Evolutionary conservation across 2,888 invertebrate species (phyloP).

Genomic region (Perithous albicinctus): DNA sequence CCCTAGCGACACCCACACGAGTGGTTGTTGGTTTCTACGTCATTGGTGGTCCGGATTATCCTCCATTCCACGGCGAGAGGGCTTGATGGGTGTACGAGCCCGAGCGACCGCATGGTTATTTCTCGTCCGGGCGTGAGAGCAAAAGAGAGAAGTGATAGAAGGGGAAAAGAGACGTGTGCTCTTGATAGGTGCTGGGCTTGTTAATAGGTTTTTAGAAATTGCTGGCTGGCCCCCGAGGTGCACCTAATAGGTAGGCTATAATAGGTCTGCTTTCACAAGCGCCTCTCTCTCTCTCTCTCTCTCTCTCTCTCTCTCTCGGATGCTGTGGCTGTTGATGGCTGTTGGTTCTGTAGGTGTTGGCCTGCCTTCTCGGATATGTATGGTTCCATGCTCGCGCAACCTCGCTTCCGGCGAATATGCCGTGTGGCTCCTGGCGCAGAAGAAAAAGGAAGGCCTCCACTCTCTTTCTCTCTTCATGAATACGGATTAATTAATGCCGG

Average conservation of each 20-base stretch:
- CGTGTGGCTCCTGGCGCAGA: conserved; percentile 27
- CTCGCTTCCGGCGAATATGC: conserved; percentile 33
- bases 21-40: conserved; percentile 20
- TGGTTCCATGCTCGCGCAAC: conserved; percentile 15
- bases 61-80: conserved; percentile 28
- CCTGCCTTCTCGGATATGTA: conserved; percentile 38
- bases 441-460: conserved; percentile 49
- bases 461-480: conserved; percentile 46
- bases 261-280: conserved; percentile 67
- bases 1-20: neutral
- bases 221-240: conserved; percentile 65
- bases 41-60: conserved; percentile 34
- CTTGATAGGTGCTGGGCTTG: conserved; percentile 73
- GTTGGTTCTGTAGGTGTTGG: conserved; percentile 49
- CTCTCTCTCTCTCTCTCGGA: conserved; percentile 41
- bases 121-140: conserved; percentile 14
- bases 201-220: conserved; percentile 77
- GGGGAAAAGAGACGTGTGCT: conserved; percentile 65
- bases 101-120: conserved; percentile 33
- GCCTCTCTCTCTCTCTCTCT: too few relatives aligned
- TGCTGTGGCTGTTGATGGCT: conserved; percentile 46
- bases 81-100: conserved; percentile 25
- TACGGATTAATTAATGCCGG: conserved; percentile 64
- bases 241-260: conserved; percentile 70
- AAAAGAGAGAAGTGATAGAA: conserved; percentile 4